Base-by-base conservation (phyloP, 2,888 invertebrate genomes). In the Myopa tessellatipennis region DNA sequence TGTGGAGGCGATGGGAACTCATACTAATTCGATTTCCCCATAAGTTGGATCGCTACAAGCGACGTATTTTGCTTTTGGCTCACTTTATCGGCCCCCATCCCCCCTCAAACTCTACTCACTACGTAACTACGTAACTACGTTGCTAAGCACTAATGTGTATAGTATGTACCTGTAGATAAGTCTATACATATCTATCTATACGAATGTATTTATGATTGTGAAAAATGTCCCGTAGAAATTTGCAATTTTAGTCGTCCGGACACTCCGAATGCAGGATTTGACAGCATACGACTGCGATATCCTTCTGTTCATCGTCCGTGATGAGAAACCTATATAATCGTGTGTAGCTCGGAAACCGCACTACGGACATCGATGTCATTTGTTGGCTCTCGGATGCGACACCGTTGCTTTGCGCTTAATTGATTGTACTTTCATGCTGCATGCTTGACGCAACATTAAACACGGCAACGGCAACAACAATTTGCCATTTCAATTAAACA, bases 401-500 rank as follows among this genome's bases (percentile, higher is more conserved):
- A 36, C 7, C 55, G 63, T n/a, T n/a, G 71, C 38, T 71, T 40
- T 18, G 34, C 40, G 50, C 74, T 74, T 74, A 74, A 74, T 74
- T 65, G 50, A 63, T 63, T 52, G 52, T 74, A 26, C 74, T 65
- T 63, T 16, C 74, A 65, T 74, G 34, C 63, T 74, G 74, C 74
- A 74, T 52, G 18, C 63, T 36, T 34, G 10, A 16, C 52, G 73
- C 74, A 50, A 63, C 52, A 65, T 55, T 6, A 14, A 14, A 5
- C 50, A 50, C 50, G 3, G 74, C 76, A 26, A 67, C 71, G 65
- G 52, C 76, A 60, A 72, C 75, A 76, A 76, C 77, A 77, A 79
- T 80, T 80, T 80, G 77, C 77, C 76, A 80, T 80, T 80, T 80
- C 80, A 80, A 80, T 80, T 80, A 80, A 79, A 74, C 74, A 77